phyloP scores from a whole-genome alignment of 2,888 invertebrate genomes.

The Drosophila tripunctata region DNA sequence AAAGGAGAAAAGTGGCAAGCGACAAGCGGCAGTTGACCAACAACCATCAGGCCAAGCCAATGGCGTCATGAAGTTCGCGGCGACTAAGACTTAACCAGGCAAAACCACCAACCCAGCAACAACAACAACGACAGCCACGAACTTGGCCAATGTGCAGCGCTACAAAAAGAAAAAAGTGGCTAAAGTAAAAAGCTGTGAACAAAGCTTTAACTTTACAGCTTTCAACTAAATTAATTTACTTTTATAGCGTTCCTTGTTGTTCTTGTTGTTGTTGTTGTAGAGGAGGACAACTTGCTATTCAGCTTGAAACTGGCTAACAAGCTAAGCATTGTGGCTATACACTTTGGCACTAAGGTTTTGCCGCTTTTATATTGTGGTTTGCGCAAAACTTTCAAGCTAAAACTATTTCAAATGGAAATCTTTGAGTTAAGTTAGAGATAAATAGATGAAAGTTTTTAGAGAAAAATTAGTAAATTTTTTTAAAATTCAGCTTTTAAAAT shows the following conservation, averaged over 20 bases:
- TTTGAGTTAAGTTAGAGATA: neutral
- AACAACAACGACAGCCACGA: neutral
- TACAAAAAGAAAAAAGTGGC: constrained; percentile 48
- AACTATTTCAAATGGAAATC: neutral
- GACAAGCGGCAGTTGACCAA: constrained; percentile 27
- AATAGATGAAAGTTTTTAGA: too few species aligned
- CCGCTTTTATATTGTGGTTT: neutral
- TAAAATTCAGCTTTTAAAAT: too few species aligned
- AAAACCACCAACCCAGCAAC: constrained; percentile 14
- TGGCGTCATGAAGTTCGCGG: constrained; percentile 43
- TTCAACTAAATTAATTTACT: constrained; percentile 83
- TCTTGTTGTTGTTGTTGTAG: constrained; percentile 6
- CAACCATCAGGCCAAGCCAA: constrained; percentile 26
- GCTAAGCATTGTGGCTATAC: constrained; percentile 31
- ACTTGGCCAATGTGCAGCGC: constrained; percentile 10
- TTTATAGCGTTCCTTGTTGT: constrained; percentile 58
- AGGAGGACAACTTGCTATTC: constrained; percentile 40
- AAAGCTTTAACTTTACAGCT: constrained; percentile 82
- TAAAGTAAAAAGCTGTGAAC: constrained; percentile 70
- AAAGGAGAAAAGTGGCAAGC: neutral
- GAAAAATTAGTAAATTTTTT: too few species aligned
- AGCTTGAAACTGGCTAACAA: constrained; percentile 40
- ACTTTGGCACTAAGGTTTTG: constrained; percentile 11
- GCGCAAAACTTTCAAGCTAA: constrained; percentile 2
- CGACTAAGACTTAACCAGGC: constrained; percentile 41